Conservation (phyloP, 53 echinoderm and acorn worm species). For the Mesocentrotus franciscanus region DNA sequence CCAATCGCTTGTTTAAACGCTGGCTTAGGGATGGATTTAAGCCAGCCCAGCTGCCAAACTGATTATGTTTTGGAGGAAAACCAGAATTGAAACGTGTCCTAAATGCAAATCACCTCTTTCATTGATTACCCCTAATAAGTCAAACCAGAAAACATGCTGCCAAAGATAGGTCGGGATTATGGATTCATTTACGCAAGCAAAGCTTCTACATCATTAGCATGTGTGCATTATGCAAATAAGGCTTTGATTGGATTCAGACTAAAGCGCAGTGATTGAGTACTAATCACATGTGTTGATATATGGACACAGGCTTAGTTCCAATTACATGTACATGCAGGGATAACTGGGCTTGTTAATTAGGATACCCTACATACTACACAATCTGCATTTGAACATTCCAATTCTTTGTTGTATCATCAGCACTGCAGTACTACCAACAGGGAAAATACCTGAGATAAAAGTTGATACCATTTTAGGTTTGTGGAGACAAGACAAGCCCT, state of each 20-base stretch:
- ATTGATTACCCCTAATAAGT: constrained; percentile 22
- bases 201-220: constrained; percentile 34
- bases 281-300: constrained; percentile 10
- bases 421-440: too few relatives aligned
- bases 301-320: not conserved
- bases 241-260: not conserved
- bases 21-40: not conserved
- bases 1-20: constrained; percentile 15
- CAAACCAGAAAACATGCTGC: constrained; percentile 14
- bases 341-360: not conserved
- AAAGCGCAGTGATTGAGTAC: not conserved
- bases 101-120: constrained; percentile 39
- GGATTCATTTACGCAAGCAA: not conserved
- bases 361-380: not conserved
- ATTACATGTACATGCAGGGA: not conserved
- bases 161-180: constrained; percentile 40
- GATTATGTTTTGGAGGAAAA: not conserved
- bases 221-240: not conserved
- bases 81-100: constrained; percentile 36
- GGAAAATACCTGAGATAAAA: not conserved
- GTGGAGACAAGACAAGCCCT: not conserved
- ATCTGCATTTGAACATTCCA: not conserved
- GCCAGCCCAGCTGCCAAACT: constrained; percentile 35
- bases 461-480: not conserved
- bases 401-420: not conserved